Conservation (phyloP, 2,113 vertebrate genomes). For the Anoplopoma fimbria region DNA sequence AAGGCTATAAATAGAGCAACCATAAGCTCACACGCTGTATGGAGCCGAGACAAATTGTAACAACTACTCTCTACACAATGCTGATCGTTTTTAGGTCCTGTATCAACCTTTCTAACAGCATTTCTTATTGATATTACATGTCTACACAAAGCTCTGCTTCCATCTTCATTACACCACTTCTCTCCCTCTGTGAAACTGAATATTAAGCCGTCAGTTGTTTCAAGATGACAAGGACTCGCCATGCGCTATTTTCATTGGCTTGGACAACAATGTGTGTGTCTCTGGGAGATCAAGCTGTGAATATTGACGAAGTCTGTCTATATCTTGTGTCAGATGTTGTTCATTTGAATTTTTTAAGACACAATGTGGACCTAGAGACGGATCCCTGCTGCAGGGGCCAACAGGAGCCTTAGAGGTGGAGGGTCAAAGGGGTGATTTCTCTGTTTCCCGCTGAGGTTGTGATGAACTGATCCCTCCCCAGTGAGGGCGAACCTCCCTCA, state of each 20-base stretch:
- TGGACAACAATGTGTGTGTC: slow-evolving; percentile 57
- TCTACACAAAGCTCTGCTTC: slow-evolving; percentile 14
- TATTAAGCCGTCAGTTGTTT: slow-evolving; percentile 75
- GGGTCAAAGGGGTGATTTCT: slow-evolving; percentile 70
- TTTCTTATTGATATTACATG: slow-evolving; percentile 10
- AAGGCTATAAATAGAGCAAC: slow-evolving; percentile 39
- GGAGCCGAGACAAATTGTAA: slow-evolving; percentile 20
- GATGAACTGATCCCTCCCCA: slow-evolving; percentile 49
- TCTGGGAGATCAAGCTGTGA: slow-evolving; percentile 78
- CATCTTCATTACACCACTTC: slow-evolving; percentile 32
- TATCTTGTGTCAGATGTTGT: slow-evolving; percentile 80
- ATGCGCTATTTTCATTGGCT: slow-evolving; percentile 69
- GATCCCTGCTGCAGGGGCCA: slow-evolving; percentile 61
- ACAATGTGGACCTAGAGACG: slow-evolving; percentile 75
- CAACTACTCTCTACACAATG: slow-evolving; percentile 6
- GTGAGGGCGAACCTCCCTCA: slow-evolving; percentile 34
- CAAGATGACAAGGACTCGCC: slow-evolving; percentile 52
- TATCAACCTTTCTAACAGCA: slow-evolving; percentile 27
- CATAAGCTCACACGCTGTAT: slow-evolving; percentile 11
- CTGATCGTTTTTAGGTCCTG: slow-evolving; percentile 24
- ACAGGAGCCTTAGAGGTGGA: slow-evolving; percentile 67
- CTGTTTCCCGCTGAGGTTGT: slow-evolving; percentile 59
- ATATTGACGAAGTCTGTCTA: slow-evolving; percentile 77
- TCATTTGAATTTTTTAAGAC: slow-evolving; percentile 78
- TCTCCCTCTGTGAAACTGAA: slow-evolving; percentile 63